Evolutionary conservation across 2,113 vertebrate species (phyloP).

Genomic region (Zingel zingel): DNA sequence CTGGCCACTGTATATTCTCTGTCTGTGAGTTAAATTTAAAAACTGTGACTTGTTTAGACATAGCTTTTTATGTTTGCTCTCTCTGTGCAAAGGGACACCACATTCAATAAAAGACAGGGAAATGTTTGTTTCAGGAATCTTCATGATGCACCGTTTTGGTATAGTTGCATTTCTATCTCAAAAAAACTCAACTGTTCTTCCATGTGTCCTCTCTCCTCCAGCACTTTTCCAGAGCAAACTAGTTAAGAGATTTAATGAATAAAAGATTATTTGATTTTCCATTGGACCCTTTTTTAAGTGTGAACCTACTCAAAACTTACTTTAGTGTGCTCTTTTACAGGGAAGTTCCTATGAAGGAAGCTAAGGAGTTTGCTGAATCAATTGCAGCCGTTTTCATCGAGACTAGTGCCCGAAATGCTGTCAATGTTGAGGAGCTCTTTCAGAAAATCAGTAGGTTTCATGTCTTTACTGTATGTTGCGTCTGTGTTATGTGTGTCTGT

Average conservation of each 20-base stretch:
- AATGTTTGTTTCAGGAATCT: not conserved
- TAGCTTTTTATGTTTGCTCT: not conserved
- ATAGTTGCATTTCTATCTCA: not conserved
- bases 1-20: not conserved
- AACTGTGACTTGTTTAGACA: not conserved
- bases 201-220: not conserved
- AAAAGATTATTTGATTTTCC: not conserved
- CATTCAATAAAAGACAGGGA: no score
- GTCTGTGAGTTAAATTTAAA: not conserved
- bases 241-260: not conserved
- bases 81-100: not conserved
- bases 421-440: slow-evolving; percentile 98
- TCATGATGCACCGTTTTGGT: no score
- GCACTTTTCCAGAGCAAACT: not conserved
- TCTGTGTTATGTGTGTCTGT: not conserved
- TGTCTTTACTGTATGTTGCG: not conserved
- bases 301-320: not conserved
- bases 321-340: slow-evolving; percentile 77
- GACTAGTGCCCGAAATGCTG: slow-evolving; percentile 96
- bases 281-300: not conserved
- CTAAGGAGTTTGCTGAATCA: slow-evolving; percentile 96
- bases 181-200: not conserved
- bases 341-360: slow-evolving; percentile 96
- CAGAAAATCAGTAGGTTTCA: slow-evolving; percentile 96
- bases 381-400: slow-evolving; percentile 98